Conservation (phyloP, 2,113 vertebrate species). For the Oriolus oriolus region DNA sequence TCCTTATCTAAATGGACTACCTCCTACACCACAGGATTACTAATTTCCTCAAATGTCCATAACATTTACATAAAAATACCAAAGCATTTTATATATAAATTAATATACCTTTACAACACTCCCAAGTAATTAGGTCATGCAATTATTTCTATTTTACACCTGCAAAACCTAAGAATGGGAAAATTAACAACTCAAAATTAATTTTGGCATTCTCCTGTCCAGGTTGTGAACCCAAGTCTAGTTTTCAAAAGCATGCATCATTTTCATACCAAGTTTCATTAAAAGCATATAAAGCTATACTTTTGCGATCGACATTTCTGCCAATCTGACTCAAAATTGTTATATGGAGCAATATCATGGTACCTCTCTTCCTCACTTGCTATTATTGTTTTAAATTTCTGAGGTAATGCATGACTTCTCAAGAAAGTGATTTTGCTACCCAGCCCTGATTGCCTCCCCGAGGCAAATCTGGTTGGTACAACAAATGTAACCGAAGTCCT, state of each 20-base stretch:
- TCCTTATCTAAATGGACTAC: neutral
- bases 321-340: neutral
- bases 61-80: neutral
- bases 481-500: neutral
- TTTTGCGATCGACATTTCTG: neutral
- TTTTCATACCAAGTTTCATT: neutral
- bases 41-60: neutral
- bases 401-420: neutral
- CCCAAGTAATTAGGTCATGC: neutral
- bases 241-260: neutral
- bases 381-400: neutral
- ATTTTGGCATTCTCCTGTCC: neutral
- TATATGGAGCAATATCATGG: rapidly evolving
- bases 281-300: neutral
- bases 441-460: neutral
- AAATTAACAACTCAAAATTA: neutral
- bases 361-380: neutral
- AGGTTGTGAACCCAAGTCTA: neutral
- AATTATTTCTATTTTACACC: neutral
- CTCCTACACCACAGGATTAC: neutral
- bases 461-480: neutral
- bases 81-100: neutral
- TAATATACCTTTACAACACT: neutral
- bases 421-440: neutral
- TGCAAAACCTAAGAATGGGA: neutral